Evolutionary conservation across 2,113 vertebrate genomes (phyloP).

Genomic region (Nothocercus julius): DNA sequence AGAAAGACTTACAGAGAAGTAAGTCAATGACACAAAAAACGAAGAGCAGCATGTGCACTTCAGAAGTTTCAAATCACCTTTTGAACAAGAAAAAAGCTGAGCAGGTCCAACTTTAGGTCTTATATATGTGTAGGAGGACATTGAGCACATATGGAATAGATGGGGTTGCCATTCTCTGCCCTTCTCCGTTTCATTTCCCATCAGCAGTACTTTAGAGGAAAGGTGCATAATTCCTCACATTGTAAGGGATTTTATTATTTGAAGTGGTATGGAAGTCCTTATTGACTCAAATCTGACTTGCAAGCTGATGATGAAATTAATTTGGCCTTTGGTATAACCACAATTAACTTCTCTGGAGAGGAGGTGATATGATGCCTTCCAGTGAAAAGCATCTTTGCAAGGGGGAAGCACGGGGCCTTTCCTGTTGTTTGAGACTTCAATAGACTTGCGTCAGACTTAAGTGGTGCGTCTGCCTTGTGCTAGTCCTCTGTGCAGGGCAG

Average conservation of each 20-base stretch:
- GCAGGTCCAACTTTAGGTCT: not conserved
- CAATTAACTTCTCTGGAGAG: slow-evolving; percentile 59
- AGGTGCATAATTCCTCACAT: slow-evolving; percentile 55
- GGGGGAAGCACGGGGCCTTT: not conserved
- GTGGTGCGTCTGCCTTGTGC: not conserved
- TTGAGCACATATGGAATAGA: slow-evolving; percentile 8
- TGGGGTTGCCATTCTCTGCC: slow-evolving; percentile 15
- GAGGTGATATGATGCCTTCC: slow-evolving; percentile 13
- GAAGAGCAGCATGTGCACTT: not conserved
- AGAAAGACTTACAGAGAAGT: not conserved
- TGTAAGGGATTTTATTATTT: slow-evolving; percentile 45
- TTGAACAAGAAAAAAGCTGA: slow-evolving; percentile 7
- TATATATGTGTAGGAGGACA: slow-evolving; percentile 16
- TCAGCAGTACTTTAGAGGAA: slow-evolving; percentile 44
- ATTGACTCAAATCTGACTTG: slow-evolving; percentile 72
- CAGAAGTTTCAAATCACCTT: not conserved
- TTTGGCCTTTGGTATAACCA: slow-evolving; percentile 72
- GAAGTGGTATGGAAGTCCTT: slow-evolving; percentile 10
- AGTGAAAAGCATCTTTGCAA: not conserved
- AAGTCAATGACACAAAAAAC: not conserved
- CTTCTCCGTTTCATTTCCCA: slow-evolving; percentile 63
- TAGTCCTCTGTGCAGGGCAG: not conserved
- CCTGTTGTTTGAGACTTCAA: not conserved
- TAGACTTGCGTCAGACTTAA: not conserved
- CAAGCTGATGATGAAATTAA: slow-evolving; percentile 66